Evolutionary conservation across 2,113 vertebrate genomes (phyloP).

Genomic region (Taurulus bubalis): DNA sequence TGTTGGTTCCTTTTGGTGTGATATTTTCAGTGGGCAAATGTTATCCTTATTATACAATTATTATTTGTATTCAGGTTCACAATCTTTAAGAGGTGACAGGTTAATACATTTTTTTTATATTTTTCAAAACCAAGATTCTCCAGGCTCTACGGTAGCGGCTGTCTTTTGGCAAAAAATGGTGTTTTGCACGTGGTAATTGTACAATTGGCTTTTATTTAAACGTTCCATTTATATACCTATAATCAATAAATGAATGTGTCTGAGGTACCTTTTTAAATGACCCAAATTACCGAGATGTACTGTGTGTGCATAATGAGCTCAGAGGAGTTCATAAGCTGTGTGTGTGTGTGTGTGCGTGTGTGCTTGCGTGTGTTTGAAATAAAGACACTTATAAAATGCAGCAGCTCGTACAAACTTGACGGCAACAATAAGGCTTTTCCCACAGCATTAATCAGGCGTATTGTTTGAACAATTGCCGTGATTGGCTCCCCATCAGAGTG

Average conservation of each 20-base stretch:
- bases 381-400: constrained; percentile 62
- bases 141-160: background rate
- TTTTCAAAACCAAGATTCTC: background rate
- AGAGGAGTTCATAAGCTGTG: constrained; percentile 5
- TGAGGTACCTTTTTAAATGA: constrained; percentile 33
- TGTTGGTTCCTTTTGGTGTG: background rate
- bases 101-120: background rate
- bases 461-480: constrained; percentile 79
- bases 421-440: constrained; percentile 71
- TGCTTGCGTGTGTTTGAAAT: constrained; percentile 37
- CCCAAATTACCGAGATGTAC: background rate
- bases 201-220: constrained; percentile 1
- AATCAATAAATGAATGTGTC: constrained; percentile 10
- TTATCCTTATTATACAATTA: background rate
- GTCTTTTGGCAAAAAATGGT: background rate
- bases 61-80: background rate
- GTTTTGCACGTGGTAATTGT: constrained; percentile 1
- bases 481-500: constrained; percentile 81
- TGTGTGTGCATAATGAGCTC: constrained; percentile 38
- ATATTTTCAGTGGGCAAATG: background rate
- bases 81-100: background rate
- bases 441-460: constrained; percentile 82
- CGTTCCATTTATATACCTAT: background rate
- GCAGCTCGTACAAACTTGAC: constrained; percentile 74
- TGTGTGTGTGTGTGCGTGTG: constrained; percentile 33